Conservation (phyloP, 2,888 invertebrate species). For the Ceriagrion tenellum region DNA sequence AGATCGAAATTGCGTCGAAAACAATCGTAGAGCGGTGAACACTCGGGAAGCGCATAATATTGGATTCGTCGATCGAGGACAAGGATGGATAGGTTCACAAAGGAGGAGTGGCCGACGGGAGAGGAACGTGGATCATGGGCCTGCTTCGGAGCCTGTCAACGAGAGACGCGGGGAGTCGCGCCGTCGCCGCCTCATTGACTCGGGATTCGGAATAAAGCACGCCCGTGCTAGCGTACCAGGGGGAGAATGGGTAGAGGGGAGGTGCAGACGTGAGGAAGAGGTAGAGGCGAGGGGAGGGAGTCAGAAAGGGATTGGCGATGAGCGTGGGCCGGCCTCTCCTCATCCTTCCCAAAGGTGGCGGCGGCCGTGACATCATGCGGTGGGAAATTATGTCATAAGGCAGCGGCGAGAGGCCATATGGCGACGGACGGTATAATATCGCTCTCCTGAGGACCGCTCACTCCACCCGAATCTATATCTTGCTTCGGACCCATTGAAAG, state of each 20-base stretch:
- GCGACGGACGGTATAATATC: background rate
- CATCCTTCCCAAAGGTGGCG: background rate
- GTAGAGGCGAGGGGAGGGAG: background rate
- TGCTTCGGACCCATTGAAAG: background rate
- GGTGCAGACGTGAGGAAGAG: background rate
- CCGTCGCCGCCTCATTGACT: background rate
- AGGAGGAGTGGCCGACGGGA: background rate
- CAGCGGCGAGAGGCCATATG: background rate
- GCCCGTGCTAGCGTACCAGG: background rate
- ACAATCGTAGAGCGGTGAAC: background rate
- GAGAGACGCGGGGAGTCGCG: background rate
- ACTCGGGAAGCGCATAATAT: background rate
- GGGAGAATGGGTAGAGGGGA: background rate
- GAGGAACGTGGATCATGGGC: background rate
- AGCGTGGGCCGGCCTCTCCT: background rate
- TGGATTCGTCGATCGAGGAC: background rate
- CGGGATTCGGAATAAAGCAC: background rate
- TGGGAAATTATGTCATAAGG: constrained; percentile 27
- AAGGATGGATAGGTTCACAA: background rate
- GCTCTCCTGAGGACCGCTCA: background rate
- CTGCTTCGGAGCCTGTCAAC: background rate
- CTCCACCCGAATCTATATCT: background rate
- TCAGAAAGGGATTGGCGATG: background rate
- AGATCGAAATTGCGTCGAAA: background rate
- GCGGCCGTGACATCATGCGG: constrained; percentile 25